Percentiles rank a stretch among this genome's conserved stretches.
phyloP scores from a whole-genome alignment of 2,113 vertebrate species.

The Propithecus coquereli region DNA sequence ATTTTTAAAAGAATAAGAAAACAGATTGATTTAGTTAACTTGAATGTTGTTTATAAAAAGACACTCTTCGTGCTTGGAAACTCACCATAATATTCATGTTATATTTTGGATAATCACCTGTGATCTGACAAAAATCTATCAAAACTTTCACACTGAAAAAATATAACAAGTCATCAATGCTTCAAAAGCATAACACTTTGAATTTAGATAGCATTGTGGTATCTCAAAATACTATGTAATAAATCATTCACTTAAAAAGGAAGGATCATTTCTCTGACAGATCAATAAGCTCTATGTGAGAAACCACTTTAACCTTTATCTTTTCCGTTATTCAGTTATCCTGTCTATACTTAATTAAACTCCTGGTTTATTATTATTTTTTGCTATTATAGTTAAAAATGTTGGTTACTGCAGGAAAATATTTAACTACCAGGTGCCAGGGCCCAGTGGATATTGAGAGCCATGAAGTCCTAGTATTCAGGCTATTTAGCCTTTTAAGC shows the following conservation, averaged over 20 bases:
- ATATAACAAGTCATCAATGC: background rate
- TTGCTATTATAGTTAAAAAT: background rate
- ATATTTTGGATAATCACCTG: background rate
- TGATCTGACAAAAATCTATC: background rate
- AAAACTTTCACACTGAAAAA: background rate
- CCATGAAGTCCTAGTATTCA: background rate
- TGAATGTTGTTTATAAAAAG: constrained; percentile 10
- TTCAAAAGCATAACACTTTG: background rate
- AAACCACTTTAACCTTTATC: background rate
- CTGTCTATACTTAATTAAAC: background rate
- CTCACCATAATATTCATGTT: background rate
- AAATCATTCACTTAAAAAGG: background rate
- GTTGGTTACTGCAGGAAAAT: background rate
- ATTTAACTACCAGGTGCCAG: background rate
- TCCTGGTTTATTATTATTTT: background rate
- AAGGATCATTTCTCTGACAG: background rate
- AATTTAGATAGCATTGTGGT: background rate
- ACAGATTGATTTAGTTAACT: background rate
- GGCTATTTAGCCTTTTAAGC: background rate
- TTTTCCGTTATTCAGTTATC: background rate
- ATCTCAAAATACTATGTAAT: constrained; percentile 8
- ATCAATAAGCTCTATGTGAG: background rate
- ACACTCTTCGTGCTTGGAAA: background rate
- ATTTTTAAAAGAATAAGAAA: constrained; percentile 20
- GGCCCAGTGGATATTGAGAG: background rate